These are phyloP conservation scores for Lordiphosa fenestrarum DNA, from an alignment of 2,888 invertebrate genomes.

Conservation along the genomic window DNA sequence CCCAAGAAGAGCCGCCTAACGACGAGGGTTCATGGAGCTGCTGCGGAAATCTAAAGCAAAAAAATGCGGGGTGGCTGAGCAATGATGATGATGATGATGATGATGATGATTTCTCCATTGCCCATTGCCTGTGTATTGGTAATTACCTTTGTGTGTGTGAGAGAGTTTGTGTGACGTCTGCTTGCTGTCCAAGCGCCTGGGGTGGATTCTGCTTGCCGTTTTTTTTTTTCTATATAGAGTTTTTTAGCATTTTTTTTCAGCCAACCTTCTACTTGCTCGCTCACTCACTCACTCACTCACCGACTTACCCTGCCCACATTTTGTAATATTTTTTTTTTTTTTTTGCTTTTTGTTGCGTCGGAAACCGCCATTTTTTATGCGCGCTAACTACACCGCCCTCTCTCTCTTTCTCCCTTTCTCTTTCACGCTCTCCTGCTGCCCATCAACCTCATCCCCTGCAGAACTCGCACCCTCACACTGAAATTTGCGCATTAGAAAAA, in stretches of 20 bases:
- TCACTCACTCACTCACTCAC: constrained; percentile 22
- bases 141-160: constrained; percentile 44
- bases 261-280: constrained; percentile 26
- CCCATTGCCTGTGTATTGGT: constrained; percentile 63
- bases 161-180: constrained; percentile 54
- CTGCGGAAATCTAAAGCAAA: constrained; percentile 40
- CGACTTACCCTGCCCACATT: constrained; percentile 15
- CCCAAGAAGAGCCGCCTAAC: constrained; percentile 17
- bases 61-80: constrained; percentile 16
- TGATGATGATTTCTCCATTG: constrained; percentile 54
- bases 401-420: constrained; percentile 10
- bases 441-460: constrained; percentile 12
- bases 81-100: constrained; percentile 40
- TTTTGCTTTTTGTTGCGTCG: constrained; percentile 59
- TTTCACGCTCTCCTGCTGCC: constrained; percentile 3
- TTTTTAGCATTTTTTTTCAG: constrained; percentile 34
- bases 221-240: constrained; percentile 45
- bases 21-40: constrained; percentile 27
- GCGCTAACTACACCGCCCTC: constrained; percentile 56
- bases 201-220: constrained; percentile 58
- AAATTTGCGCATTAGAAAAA: constrained; percentile 64
- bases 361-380: constrained; percentile 74
- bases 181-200: constrained; percentile 60
- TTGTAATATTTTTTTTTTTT: constrained; percentile 21
- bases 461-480: constrained; percentile 35